Conservation (phyloP, 2,888 invertebrate species). For the Blastobasis adustella region DNA sequence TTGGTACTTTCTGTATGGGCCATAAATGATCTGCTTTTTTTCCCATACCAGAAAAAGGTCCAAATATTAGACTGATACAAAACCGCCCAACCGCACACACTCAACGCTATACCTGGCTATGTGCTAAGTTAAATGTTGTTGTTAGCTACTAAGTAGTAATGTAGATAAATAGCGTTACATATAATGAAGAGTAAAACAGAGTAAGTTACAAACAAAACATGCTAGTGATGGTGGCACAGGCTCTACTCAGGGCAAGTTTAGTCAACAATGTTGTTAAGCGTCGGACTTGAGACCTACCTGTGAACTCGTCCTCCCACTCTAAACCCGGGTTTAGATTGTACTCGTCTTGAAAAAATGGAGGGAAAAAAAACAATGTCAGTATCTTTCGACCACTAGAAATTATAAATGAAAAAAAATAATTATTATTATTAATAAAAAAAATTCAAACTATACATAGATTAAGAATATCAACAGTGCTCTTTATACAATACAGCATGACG, state of each 20-base stretch:
- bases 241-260: conserved; percentile 66
- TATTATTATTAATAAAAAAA: conserved; percentile 33
- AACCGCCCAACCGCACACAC: too few species aligned
- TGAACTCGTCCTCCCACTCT: conserved; percentile 99
- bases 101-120: conserved; percentile 15
- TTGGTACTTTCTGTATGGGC: too few species aligned
- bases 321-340: conserved; percentile 99
- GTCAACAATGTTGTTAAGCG: conserved; percentile 60
- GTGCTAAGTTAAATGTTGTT: conserved; percentile 41
- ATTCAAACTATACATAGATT: conserved; percentile 65
- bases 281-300: conserved; percentile 90
- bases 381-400: conserved; percentile 63
- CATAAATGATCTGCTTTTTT: too few species aligned
- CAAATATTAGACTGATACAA: too few species aligned
- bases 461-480: conserved; percentile 59
- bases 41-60: too few species aligned
- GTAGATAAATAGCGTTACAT: conserved; percentile 47
- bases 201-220: conserved; percentile 56
- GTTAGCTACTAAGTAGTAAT: conserved; percentile 41
- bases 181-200: conserved; percentile 25
- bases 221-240: conserved; percentile 68
- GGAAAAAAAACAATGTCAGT: conserved; percentile 75
- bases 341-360: conserved; percentile 93
- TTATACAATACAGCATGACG: conserved; percentile 64
- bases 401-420: conserved; percentile 30